Conservation (phyloP, 2,797 vertebrate species). For the Spinus olivaceus region DNA sequence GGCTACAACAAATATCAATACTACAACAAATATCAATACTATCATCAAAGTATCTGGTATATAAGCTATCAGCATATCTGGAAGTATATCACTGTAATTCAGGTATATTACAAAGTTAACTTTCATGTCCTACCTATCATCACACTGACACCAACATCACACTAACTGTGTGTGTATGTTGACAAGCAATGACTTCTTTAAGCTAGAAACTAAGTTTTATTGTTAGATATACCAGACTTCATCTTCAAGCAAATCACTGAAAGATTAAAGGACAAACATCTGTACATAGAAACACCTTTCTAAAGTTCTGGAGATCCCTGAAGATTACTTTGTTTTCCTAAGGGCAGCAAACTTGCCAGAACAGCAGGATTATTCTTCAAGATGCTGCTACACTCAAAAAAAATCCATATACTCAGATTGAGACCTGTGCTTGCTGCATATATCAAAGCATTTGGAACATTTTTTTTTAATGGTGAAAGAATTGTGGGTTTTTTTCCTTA, state of each 20-base stretch:
- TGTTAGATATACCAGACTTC: not conserved
- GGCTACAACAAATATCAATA: not conserved
- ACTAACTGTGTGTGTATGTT: not conserved
- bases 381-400: not conserved
- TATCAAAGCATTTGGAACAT: not conserved
- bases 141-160: not conserved
- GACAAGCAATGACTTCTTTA: not conserved
- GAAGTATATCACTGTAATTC: not conserved
- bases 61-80: not conserved
- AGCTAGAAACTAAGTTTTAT: not conserved
- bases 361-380: not conserved
- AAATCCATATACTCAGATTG: not conserved
- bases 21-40: not conserved
- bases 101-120: not conserved
- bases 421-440: not conserved
- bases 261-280: not conserved
- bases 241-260: not conserved
- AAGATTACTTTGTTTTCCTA: not conserved
- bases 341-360: not conserved
- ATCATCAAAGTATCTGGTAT: not conserved
- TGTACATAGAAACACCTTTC: not conserved
- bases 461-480: not conserved
- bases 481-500: accelerated
- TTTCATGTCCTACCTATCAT: not conserved
- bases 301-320: not conserved